Conservation (phyloP, 35 echinoderm and acorn worm species). For the Nesometra sesokonis region DNA sequence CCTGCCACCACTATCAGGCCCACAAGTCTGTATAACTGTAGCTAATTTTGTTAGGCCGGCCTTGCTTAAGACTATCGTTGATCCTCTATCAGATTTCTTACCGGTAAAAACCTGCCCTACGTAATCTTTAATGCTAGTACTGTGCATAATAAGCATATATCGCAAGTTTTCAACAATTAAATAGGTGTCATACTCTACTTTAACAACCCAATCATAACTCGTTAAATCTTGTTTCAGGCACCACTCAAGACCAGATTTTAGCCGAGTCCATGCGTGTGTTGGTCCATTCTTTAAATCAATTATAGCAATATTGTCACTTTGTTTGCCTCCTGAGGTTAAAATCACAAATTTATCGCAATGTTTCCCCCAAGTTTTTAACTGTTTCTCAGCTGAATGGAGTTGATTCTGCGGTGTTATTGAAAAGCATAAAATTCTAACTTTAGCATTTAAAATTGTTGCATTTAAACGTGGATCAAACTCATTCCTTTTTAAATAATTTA, state of each 20-base stretch:
- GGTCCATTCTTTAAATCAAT: slow-evolving; percentile 24
- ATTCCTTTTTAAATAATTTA: slow-evolving; percentile 1
- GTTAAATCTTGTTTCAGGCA: slow-evolving; percentile 24
- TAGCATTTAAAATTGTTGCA: slow-evolving; percentile 13
- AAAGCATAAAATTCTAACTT: slow-evolving; percentile 57
- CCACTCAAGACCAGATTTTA: slow-evolving; percentile 24
- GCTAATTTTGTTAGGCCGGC: slow-evolving; percentile 30
- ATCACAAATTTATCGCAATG: slow-evolving; percentile 68
- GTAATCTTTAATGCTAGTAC: slow-evolving; percentile 49
- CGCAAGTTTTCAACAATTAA: slow-evolving; percentile 66
- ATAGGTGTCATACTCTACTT: slow-evolving; percentile 43
- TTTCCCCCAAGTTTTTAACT: slow-evolving; percentile 26
- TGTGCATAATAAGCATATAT: slow-evolving; percentile 50
- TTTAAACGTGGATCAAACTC: slow-evolving; percentile 63
- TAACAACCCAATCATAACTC: slow-evolving; percentile 76
- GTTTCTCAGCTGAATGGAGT: slow-evolving; percentile 5
- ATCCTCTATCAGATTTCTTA: slow-evolving; percentile 27
- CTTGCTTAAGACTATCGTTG: slow-evolving; percentile 41
- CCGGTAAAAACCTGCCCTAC: slow-evolving; percentile 52
- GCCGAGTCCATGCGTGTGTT: slow-evolving; percentile 25
- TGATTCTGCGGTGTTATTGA: slow-evolving; percentile 12
- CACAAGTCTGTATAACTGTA: slow-evolving; percentile 24
- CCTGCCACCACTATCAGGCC: slow-evolving; percentile 13
- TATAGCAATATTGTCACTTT: slow-evolving; percentile 2
- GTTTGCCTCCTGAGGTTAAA: slow-evolving; percentile 13